Base-by-base conservation (phyloP, 2,113 vertebrate genomes). In the Capreolus pygargus region DNA sequence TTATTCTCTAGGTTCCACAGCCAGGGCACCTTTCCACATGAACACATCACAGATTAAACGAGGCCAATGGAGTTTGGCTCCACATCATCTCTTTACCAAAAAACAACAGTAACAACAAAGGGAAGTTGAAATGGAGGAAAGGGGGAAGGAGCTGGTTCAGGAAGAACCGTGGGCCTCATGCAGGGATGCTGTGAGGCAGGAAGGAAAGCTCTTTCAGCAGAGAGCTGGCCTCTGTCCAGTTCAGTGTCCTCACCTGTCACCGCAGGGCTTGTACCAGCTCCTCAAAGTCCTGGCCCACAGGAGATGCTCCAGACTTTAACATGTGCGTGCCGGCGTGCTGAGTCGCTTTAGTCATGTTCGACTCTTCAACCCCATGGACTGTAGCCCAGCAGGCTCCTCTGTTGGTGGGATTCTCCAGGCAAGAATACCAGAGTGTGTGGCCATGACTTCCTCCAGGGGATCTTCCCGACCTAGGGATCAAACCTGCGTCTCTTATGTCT, bases 291-390 rank as follows among this genome's bases (percentile, higher is more conserved):
- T 55, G 45, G 33, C 10, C 15, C 10, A 9, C 8, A 50, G 45
- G 30, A 57, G 50, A 43, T 11, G 15, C 28, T 82, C 23, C 54
- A 92, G 39, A 17, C 25, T 89, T 54, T 19, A 36, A 28, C 12
- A 12, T 3, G 33, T 57, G 7, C 19, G 1, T 39, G 67, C 67
- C 4, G 19, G 1, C 10, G 0, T 23, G 67, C n/a, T 25, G 13
- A 39, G 67, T 39, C 5, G 0, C 36, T 39, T 39, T 39, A 23
- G 67, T 74, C 67, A 39, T 74, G 67, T 74, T 36, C 5, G 0
- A 39, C 67, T 39, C 67, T 74, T 39, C 36, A 13, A 74, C 67
- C 67, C 67, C 36, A 13, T 39, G 67, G 67, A 74, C 67, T 74
- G 10, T 39, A 25, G 67, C 67, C 64, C 1, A 0, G 36, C 67